phyloP scores from a whole-genome alignment of 2,797 vertebrate genomes.

The Todus mexicanus region DNA sequence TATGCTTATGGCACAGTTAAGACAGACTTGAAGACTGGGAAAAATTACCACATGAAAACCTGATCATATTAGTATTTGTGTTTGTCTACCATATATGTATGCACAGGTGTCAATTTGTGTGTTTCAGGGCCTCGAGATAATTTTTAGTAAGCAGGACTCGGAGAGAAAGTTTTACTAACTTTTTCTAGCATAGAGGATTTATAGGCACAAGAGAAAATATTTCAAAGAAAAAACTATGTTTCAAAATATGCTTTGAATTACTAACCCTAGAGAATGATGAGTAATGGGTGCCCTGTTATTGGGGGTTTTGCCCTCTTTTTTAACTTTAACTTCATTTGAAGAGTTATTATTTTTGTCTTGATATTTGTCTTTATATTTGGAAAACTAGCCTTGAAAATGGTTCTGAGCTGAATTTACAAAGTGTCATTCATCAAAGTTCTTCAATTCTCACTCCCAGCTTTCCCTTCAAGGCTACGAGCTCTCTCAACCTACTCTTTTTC shows the following conservation, averaged over 20 bases:
- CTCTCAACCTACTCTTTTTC: not conserved
- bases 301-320: not conserved
- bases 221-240: not conserved
- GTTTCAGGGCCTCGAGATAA: not conserved
- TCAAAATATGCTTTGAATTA: not conserved
- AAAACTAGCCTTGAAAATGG: not conserved
- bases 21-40: not conserved
- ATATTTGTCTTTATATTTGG: not conserved
- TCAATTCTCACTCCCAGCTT: not conserved
- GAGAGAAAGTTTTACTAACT: not conserved
- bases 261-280: not conserved
- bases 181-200: not conserved
- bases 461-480: not conserved
- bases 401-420: not conserved
- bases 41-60: not conserved
- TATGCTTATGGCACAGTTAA: not conserved
- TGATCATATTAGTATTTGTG: not conserved
- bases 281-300: not conserved
- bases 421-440: not conserved
- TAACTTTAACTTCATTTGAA: not conserved
- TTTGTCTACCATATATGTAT: not conserved
- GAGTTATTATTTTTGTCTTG: not conserved
- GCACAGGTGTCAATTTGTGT: not conserved
- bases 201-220: not conserved
- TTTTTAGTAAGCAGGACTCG: fast-evolving